Evolutionary conservation across 2,888 invertebrate genomes (phyloP), one percentile per base, ranked within the genome.

Genomic region (Muschampia plurimacula): DNA sequence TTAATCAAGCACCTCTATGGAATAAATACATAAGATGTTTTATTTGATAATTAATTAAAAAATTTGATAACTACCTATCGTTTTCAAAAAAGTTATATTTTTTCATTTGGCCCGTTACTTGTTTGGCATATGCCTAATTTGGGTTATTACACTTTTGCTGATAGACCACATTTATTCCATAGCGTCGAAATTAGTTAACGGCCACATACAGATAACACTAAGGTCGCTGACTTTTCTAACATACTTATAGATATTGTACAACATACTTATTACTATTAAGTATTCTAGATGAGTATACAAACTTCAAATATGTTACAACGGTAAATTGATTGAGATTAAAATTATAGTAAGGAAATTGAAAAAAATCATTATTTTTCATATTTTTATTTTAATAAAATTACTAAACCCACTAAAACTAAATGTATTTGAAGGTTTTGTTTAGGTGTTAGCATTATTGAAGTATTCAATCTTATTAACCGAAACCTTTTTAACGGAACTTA

Each of bases 401-500:
- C 7, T 22, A 59, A 13, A 59, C 2, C 32, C 32, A 32, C 32
- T n/a, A n/a, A n/a, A 32, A 2, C 3, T 2, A 2, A 32, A 32
- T 32, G 32, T 32, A 32, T 32, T 32, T 2, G 32, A 32, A 32
- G 15, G n/a, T 12, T 49, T 49, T 49, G 49, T 22, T 10, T 36
- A 60, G 0, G 12, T 32, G 69, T 39, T 2, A 22, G 62, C 49
- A 32, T 55, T n/a, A 63, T 63, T 70, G 32, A 65, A 65, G 57
- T 65, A 5, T 55, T 36, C 6, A 71, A 32, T 32, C 32, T 57
- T 65, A 46, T 69, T 39, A 66, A 60, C 15, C 59, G 60, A 71
- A 66, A 66, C 60, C 57, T 59, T 65, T 68, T 71, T 66, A 66
- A 71, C 70, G 59, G 65, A 49, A 60, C 60, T 39, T 52, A 36